Percentiles rank a stretch among this genome's conserved stretches.
phyloP scores from a whole-genome alignment of 2,113 vertebrate species.

The Helogale parvula region DNA sequence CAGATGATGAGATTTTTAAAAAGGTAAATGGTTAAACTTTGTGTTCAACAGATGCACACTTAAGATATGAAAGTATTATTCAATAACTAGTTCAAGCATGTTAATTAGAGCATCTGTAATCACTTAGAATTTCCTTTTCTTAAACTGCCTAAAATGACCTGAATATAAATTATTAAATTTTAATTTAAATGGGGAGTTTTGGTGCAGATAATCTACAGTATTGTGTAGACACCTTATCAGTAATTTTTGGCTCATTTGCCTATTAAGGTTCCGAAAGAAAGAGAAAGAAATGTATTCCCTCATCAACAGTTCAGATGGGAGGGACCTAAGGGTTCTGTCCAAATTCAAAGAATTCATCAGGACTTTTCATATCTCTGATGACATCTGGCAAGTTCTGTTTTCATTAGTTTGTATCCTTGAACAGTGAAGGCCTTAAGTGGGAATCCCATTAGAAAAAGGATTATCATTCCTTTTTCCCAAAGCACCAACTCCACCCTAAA shows the following conservation, averaged over 20 bases:
- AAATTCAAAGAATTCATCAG: background rate
- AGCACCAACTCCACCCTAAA: background rate
- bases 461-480: background rate
- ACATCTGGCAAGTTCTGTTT: background rate
- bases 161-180: background rate
- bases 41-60: background rate
- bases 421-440: too few relatives aligned
- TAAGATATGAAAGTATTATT: background rate
- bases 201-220: background rate
- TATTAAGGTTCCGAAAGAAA: background rate
- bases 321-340: background rate
- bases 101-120: background rate
- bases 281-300: background rate
- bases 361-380: background rate
- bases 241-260: background rate
- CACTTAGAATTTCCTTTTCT: background rate
- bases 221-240: background rate
- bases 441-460: background rate
- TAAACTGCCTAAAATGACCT: background rate
- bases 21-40: background rate
- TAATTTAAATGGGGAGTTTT: background rate
- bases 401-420: background rate
- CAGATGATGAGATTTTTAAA: conserved; percentile 13
- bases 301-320: background rate
- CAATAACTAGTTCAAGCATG: background rate